Base-by-base conservation (phyloP, 2,113 vertebrate genomes). In the Calonectris borealis region DNA sequence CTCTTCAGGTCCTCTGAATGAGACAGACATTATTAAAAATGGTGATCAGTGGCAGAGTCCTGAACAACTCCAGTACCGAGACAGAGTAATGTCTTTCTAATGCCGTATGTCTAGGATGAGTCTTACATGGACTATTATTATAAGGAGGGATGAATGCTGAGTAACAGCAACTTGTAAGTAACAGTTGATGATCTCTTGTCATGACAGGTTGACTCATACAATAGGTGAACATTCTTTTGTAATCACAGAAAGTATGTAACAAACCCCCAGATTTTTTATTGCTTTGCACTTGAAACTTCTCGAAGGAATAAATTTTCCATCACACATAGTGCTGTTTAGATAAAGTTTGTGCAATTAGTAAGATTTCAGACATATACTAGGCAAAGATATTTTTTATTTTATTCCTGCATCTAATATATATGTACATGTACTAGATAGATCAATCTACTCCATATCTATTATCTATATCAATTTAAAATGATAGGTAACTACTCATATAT, bases 51-150 rank as follows among this genome's bases (percentile, higher is more conserved):
- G 38, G 26, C 60, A 69, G 66, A 49, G 70, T 38, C 71, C 24
- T 75, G 70, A 78, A 48, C 54, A 72, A 16, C 42, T 61, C 55
- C 65, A 32, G 22, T 3, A 44, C 51, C 2, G 10, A 70, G 61
- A 40, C 46, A 86, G 49, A 81, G 12, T 18, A 25, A 19, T 4
- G 26, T 13, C 61, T 7, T 42, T 52, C 57, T 57, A 72, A 34
- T 19, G 61, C 8, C 1, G 0, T 12, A 1, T 13, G 27, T 65
- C 58, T 13, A 18, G 2, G 46, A 36, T 18, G 48, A 83, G 40
- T 54, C 55, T 46, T 54, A 48, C 27, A 40, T 22, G 38, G 49
- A 42, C 44, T 46, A 17, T 36, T 91, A 49, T 27, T 54, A 5
- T 22, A 83, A 55, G 17, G 26, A 75, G 27, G 34, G 18, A 58